A percentile compares a stretch with the other conserved stretches of the same genome.
Evolutionary conservation across 2,888 invertebrate species (phyloP).

Genomic region (Hylaea fasciaria): DNA sequence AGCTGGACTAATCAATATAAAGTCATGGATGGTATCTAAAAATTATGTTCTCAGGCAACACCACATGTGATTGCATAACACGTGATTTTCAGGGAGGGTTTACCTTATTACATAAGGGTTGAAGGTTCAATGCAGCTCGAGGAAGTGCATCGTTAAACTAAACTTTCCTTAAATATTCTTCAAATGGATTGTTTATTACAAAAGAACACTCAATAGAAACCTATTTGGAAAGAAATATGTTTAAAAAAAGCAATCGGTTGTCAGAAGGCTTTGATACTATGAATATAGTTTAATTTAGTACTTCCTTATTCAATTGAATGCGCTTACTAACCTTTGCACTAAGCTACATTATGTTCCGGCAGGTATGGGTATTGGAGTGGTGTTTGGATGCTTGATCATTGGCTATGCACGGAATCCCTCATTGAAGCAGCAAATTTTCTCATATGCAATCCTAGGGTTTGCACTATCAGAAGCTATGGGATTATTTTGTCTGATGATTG

Average conservation of each 20-base stretch:
- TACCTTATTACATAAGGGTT: constrained; percentile 42
- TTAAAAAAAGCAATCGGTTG: background rate
- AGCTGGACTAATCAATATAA: background rate
- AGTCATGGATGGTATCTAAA: background rate
- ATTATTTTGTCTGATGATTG: constrained; percentile 99
- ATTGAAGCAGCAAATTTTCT: constrained; percentile 98
- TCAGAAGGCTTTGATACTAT: too few relatives aligned
- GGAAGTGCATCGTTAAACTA: constrained; percentile 35
- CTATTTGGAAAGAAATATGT: background rate
- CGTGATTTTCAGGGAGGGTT: constrained; percentile 41
- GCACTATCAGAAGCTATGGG: constrained; percentile 99
- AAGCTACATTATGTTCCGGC: constrained; percentile 57
- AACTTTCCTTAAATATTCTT: background rate
- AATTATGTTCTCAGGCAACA: background rate
- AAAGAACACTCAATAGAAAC: background rate
- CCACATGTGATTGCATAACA: constrained; percentile 61
- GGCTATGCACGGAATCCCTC: constrained; percentile 99
- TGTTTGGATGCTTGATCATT: constrained; percentile 98
- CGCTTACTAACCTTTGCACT: constrained; percentile 23
- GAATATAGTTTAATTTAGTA: too few relatives aligned
- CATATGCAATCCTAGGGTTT: constrained; percentile 98
- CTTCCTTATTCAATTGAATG: background rate
- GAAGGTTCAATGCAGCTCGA: constrained; percentile 42
- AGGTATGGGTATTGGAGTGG: constrained; percentile 99
- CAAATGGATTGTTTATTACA: background rate